These are phyloP conservation scores for Trissolcus japonicus DNA, from an alignment of 2,888 invertebrate species.

Conservation along the genomic window DNA sequence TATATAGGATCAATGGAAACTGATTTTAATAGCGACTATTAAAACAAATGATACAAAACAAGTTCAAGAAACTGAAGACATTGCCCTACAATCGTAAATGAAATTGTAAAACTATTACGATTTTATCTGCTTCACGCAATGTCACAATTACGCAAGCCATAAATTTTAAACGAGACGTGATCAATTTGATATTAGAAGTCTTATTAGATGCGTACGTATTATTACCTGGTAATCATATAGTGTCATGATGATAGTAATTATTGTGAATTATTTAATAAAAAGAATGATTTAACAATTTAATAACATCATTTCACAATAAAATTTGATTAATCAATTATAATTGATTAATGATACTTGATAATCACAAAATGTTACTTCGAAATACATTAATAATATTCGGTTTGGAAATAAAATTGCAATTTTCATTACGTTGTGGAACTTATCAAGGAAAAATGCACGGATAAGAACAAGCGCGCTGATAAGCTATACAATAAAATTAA, in stretches of 20 bases:
- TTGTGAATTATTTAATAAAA: neutral
- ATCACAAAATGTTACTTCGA: constrained; percentile 17
- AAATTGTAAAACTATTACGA: constrained; percentile 62
- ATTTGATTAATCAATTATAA: neutral
- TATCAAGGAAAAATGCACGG: constrained; percentile 26
- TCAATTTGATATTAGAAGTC: constrained; percentile 28
- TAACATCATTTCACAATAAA: neutral
- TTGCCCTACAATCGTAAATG: constrained; percentile 64
- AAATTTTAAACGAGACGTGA: constrained; percentile 59
- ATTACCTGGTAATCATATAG: constrained; percentile 25
- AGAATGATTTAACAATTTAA: neutral
- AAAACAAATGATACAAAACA: too few species aligned
- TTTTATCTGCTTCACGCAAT: constrained; percentile 62
- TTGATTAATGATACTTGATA: neutral
- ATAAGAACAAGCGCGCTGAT: constrained; percentile 20
- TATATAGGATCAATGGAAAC: too few species aligned
- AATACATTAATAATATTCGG: constrained; percentile 1
- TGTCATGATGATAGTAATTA: constrained; percentile 10
- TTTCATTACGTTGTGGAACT: constrained; percentile 18
- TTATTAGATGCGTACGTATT: constrained; percentile 14
- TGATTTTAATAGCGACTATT: too few species aligned
- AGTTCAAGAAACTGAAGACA: constrained; percentile 19
- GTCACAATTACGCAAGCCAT: constrained; percentile 49
- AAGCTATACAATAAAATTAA: constrained; percentile 25
- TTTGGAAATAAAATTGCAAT: constrained; percentile 20